phyloP scores from a whole-genome alignment of 2,888 invertebrate genomes.

The Junonia oenone region DNA sequence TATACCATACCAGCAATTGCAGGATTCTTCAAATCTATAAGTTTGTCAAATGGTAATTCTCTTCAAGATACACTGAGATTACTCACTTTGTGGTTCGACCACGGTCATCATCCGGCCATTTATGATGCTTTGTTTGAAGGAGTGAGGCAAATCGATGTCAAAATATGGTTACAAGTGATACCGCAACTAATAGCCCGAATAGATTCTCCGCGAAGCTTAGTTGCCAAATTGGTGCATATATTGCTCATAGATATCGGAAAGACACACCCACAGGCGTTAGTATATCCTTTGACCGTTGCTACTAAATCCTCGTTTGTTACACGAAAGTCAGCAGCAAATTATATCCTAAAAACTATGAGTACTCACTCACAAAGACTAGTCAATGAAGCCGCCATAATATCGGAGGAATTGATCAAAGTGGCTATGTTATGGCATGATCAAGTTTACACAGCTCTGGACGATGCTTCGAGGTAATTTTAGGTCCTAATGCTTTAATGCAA shows the following conservation, averaged over 20 bases:
- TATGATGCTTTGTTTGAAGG: constrained; percentile 96
- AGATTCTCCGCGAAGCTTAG: constrained; percentile 93
- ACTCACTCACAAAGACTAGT: constrained; percentile 95
- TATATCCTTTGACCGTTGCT: constrained; percentile 98
- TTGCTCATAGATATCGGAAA: constrained; percentile 97
- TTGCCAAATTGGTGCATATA: constrained; percentile 94
- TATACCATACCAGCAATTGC: constrained; percentile 95
- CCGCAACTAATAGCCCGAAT: constrained; percentile 99
- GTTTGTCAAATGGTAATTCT: constrained; percentile 93
- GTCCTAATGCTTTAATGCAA: neutral
- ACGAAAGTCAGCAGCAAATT: constrained; percentile 93
- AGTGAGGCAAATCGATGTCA: constrained; percentile 94
- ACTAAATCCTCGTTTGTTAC: constrained; percentile 93
- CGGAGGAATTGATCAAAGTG: constrained; percentile 97
- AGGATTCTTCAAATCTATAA: constrained; percentile 97
- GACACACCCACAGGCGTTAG: constrained; percentile 97
- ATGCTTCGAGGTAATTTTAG: constrained; percentile 84
- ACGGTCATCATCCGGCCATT: constrained; percentile 94
- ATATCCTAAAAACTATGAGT: constrained; percentile 95
- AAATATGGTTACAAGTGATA: constrained; percentile 99
- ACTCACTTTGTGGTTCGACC: constrained; percentile 98
- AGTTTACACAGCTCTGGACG: constrained; percentile 89
- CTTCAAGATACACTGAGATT: constrained; percentile 96
- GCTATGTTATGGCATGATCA: constrained; percentile 99
- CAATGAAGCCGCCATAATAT: constrained; percentile 95